Evolutionary conservation across 2,797 vertebrate genomes (phyloP).

Genomic region (Acestrorhynchus altus): DNA sequence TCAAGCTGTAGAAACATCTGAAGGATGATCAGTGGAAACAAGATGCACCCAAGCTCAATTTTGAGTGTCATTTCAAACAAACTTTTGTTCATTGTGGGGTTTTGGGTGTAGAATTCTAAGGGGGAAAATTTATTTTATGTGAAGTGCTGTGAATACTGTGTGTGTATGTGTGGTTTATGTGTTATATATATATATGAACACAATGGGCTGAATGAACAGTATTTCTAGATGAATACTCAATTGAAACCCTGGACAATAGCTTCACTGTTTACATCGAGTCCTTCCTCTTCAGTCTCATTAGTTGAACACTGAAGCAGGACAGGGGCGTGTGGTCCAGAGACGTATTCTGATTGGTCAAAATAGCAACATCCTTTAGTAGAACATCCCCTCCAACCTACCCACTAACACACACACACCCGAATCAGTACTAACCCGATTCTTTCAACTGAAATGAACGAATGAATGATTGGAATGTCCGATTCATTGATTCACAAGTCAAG

Average conservation of each 20-base stretch:
- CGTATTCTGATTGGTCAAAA: not conserved
- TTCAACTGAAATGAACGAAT: not conserved
- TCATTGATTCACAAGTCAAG: not conserved
- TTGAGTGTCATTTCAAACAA: too few relatives aligned
- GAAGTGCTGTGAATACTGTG: too few relatives aligned
- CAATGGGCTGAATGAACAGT: not conserved
- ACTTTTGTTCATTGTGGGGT: too few relatives aligned
- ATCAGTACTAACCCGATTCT: not conserved
- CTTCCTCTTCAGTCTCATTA: constrained; percentile 14
- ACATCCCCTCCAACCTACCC: not conserved
- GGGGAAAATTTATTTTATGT: too few relatives aligned
- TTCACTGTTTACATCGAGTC: not conserved
- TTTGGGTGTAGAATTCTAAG: too few relatives aligned
- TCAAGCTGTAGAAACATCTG: too few relatives aligned
- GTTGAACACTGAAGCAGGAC: not conserved
- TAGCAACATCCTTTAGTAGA: not conserved
- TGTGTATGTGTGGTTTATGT: too few relatives aligned
- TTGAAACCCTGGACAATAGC: not conserved
- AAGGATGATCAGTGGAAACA: too few relatives aligned
- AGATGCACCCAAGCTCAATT: too few relatives aligned
- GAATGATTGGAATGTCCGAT: not conserved
- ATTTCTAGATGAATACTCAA: not conserved
- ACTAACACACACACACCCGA: not conserved
- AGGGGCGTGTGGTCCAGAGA: not conserved
- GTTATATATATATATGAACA: not conserved